A percentile compares a stretch with the other conserved stretches of the same genome.
Conservation (phyloP, 2,113 vertebrate genomes). For the Numida meleagris region DNA sequence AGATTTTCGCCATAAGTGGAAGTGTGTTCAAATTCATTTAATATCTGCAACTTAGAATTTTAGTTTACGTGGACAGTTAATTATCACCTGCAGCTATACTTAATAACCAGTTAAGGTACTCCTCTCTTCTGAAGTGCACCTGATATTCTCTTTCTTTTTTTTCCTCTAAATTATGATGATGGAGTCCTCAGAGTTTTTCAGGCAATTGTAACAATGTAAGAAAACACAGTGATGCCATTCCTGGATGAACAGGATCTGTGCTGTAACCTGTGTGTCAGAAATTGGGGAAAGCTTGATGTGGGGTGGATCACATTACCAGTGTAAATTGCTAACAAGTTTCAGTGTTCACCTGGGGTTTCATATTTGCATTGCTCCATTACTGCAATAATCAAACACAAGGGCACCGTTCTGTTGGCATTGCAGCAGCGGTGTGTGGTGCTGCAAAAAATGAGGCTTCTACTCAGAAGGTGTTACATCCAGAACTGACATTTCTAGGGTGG, state of each 20-base stretch:
- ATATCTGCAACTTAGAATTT: not conserved
- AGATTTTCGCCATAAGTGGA: slow-evolving; percentile 6
- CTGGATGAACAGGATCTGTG: not conserved
- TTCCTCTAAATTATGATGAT: not conserved
- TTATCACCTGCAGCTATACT: not conserved
- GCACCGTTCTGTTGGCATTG: not conserved
- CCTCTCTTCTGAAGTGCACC: not conserved
- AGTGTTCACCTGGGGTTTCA: not conserved
- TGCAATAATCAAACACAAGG: not conserved
- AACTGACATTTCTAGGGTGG: not conserved
- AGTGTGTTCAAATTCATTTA: not conserved
- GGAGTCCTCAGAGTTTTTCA: not conserved
- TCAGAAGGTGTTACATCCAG: not conserved
- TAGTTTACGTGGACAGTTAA: not conserved
- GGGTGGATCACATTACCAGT: not conserved
- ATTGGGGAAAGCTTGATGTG: not conserved
- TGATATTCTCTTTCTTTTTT: not conserved
- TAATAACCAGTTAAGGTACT: not conserved
- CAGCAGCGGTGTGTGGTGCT: not conserved
- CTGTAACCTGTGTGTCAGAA: not conserved
- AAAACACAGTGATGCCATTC: not conserved
- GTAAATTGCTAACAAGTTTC: not conserved
- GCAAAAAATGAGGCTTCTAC: not conserved
- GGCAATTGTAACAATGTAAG: not conserved
- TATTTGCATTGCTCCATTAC: not conserved